Evolutionary conservation across 2,797 vertebrate genomes (phyloP).

Genomic region (Darevskia nairensis): DNA sequence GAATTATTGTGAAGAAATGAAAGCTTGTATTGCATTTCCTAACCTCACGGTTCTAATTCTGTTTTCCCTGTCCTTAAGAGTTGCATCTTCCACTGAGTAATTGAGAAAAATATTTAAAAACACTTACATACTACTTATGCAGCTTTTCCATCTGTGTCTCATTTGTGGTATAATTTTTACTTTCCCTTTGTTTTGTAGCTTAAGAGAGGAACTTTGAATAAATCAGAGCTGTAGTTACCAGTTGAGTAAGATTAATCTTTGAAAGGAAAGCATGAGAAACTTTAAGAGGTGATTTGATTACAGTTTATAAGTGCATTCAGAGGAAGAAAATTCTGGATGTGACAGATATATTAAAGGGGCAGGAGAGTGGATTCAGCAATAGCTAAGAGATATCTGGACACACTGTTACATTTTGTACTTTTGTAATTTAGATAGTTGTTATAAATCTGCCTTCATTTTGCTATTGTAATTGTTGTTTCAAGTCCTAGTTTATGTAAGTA

Average conservation of each 20-base stretch:
- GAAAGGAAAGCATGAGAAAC: neutral
- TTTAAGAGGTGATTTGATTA: neutral
- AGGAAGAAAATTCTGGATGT: neutral
- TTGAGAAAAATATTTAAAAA: neutral
- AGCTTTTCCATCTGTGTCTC: neutral
- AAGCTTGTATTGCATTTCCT: neutral
- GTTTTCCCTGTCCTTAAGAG: neutral
- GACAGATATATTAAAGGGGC: too few relatives aligned
- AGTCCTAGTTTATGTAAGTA: too few relatives aligned
- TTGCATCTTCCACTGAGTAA: neutral
- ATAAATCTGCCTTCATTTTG: too few relatives aligned
- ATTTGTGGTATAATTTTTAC: neutral
- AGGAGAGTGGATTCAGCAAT: neutral
- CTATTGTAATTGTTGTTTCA: too few relatives aligned
- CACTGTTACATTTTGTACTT: neutral
- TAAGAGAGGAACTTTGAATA: neutral
- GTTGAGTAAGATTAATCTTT: neutral
- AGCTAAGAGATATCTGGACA: neutral
- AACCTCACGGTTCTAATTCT: neutral
- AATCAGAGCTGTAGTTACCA: neutral
- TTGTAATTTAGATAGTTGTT: too few relatives aligned
- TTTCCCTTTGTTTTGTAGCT: neutral
- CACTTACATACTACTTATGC: neutral
- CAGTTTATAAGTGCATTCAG: neutral
- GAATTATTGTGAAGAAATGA: constrained; percentile 3